Base-by-base conservation (phyloP, 2,797 vertebrate species). In the Tachyglossus aculeatus region DNA sequence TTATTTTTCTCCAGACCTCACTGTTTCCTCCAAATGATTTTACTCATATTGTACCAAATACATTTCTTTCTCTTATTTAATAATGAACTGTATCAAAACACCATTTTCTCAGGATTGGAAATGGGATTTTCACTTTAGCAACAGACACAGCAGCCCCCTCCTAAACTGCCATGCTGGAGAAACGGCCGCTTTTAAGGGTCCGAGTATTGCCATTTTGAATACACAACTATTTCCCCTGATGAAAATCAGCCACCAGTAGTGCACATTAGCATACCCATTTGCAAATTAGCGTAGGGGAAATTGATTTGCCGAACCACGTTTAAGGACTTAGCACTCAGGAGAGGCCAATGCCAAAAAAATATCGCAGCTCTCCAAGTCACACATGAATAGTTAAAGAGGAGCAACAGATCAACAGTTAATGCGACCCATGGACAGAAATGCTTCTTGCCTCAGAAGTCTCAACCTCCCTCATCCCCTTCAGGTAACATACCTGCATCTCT, bases 211-310 rank as follows among this genome's bases (percentile, higher is more conserved):
- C 66, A 43, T 67, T 77, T 74, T 72, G 39, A 77, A 64, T 67
- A 55, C 9, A 7, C 38, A 65, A 43, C 33, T 52, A 62, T 68
- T 72, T 77, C n/a, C 31, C 45, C 37, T 27, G 21, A 38, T 75
- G 21, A 34, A 66, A 79, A 60, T 75, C 68, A 73, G 55, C 43
- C 29, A 64, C 43, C 32, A 31, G 45, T 21, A 60, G 19, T 14
- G 7, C 54, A 37, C 52, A 71, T 75, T 48, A 68, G 36, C 53
- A 68, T 56, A 70, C 61, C 58, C 32, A 71, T 64, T 77, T 73
- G 11, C 47, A 59, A 36, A 32, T 56, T 67, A 68, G 38, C 44
- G 73, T 51, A 61, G 19, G n/a, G 45, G 19, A 48, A 48, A 48
- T 29, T 48, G n/a, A 61, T 73, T 80, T 83, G 71, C 39, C 47